These are phyloP conservation scores for Euschistus heros DNA, from an alignment of 1,140 invertebrate genomes.

Conservation along the genomic window DNA sequence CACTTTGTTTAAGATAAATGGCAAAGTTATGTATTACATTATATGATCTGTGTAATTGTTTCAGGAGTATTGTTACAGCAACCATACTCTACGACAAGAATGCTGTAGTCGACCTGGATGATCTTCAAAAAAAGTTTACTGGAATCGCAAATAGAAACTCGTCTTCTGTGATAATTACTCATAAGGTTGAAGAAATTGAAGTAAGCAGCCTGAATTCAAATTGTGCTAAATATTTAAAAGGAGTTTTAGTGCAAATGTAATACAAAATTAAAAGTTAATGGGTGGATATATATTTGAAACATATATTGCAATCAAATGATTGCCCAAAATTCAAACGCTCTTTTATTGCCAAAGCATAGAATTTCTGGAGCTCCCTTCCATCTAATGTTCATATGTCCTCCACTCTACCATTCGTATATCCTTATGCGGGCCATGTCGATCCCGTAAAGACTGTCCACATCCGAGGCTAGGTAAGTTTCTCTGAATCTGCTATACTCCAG, in stretches of 20 bases:
- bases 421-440: too few species aligned
- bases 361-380: too few species aligned
- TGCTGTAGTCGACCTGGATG: conserved; percentile 53
- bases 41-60: conserved; percentile 30
- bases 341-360: too few species aligned
- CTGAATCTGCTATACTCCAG: too few species aligned
- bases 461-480: too few species aligned
- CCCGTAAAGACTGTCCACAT: too few species aligned
- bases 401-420: too few species aligned
- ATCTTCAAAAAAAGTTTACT: conserved; percentile 48
- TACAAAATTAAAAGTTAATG: not conserved
- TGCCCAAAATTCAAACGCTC: too few species aligned
- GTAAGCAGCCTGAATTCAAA: not conserved
- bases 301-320: not conserved
- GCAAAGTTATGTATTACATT: not conserved
- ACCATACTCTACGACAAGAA: conserved; percentile 56
- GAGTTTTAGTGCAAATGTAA: not conserved
- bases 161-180: not conserved
- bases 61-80: conserved; percentile 63
- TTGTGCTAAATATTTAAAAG: not conserved
- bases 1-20: not conserved
- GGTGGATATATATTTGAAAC: not conserved
- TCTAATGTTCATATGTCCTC: too few species aligned
- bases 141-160: not conserved
- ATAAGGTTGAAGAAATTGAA: not conserved